phyloP scores from a whole-genome alignment of 53 echinoderm and acorn worm species.

The Arbacia lixula region DNA sequence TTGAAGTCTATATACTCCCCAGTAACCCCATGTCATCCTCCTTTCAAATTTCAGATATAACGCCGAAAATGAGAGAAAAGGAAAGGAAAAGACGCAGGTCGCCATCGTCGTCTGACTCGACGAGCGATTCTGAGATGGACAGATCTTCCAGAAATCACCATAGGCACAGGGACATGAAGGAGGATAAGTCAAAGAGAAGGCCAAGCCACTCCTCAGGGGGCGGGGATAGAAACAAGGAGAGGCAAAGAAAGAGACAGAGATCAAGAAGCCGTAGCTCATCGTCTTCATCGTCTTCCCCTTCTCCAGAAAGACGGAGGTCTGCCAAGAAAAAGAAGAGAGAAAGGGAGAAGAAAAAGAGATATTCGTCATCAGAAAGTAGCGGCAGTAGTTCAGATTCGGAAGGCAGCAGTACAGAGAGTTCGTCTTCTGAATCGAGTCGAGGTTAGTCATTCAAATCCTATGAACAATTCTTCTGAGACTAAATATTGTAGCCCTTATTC shows the following conservation, averaged over 20 bases:
- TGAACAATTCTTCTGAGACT: too few species aligned
- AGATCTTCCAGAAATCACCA: constrained; percentile 5
- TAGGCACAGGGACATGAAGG: background rate
- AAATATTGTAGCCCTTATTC: too few species aligned
- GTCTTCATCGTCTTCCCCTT: constrained; percentile 17
- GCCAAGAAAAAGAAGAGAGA: background rate
- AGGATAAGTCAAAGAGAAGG: constrained; percentile 21
- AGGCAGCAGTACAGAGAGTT: constrained; percentile 16
- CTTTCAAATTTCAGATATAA: background rate
- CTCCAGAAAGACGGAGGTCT: background rate
- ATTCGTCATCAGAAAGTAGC: constrained; percentile 24
- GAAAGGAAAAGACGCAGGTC: background rate
- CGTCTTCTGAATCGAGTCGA: constrained; percentile 29
- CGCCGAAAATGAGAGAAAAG: background rate
- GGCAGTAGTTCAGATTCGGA: constrained; percentile 22
- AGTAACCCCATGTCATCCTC: too few species aligned
- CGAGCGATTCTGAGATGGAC: background rate
- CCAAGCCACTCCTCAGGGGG: constrained; percentile 18
- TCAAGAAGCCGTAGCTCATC: constrained; percentile 28
- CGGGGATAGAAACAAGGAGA: constrained; percentile 2
- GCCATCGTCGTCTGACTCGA: background rate
- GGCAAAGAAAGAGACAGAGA: constrained; percentile 31
- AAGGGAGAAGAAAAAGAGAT: background rate
- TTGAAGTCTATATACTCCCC: too few species aligned
- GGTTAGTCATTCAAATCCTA: constrained; percentile 25